Evolutionary conservation across 2,797 vertebrate genomes (phyloP), one percentile per base, ranked within the genome.

Genomic region (Spea hammondii): DNA sequence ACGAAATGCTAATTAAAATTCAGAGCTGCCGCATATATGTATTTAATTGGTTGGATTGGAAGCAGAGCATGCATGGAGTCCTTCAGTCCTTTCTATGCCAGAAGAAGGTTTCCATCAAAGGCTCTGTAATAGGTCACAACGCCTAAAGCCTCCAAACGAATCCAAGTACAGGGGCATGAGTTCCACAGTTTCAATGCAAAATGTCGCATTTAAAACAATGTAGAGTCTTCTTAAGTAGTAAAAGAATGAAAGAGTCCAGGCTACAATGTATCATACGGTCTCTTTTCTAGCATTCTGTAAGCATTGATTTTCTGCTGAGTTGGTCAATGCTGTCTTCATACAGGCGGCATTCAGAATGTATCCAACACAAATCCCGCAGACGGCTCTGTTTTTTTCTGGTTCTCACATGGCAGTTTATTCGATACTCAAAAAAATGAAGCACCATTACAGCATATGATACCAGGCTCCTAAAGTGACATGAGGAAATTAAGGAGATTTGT

Each of bases 291-390:
- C 0, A 49, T 17, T 68, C 44, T 13, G 69, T 32, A 3, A 6
- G 3, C 17, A 71, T 57, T 44, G 69, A 57, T 71, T 71, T 71
- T 4, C 69, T 71, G 51, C 46, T 57, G 48, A 71, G 53, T 4
- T 5, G 49, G 49, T 70, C 68, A 70, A 17, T 70, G 50, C 67
- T 51, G 47, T 44, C 4, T 55, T 71, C 11, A 54, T 51, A 55
- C 69, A 17, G n/a, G 51, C 12, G 67, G 7, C 64, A 68, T 14
- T 8, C 47, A 14, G 66, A 7, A 14, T 8, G 5, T n/a, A 47
- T 55, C 11, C 57, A 2, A 57, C 44, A 71, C 51, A 57, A 13
- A 57, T 71, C 51, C 32, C 32, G 55, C 53, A 32, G 69, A 71
- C 53, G 13, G 17, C 10, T 46, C 14, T 5, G 8, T 57, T 57